Percentiles rank a stretch among this genome's conserved stretches.
Evolutionary conservation across 30 jellyfish, hydroid and myxozoan genomes (phyloP).

Genomic region (Clytia hemisphaerica): DNA sequence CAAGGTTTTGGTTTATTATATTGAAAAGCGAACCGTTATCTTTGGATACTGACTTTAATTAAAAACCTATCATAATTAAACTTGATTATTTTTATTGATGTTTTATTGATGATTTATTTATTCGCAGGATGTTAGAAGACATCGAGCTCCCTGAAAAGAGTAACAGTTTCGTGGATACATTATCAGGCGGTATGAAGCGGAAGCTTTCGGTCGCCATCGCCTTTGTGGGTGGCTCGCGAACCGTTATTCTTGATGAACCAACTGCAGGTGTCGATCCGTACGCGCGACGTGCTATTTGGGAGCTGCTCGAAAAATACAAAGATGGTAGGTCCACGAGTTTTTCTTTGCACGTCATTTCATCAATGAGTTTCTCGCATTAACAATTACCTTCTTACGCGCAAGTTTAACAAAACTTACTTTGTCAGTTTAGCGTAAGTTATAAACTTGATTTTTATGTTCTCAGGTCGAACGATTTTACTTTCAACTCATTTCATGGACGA

Average conservation of each 20-base stretch:
- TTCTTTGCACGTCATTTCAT: too few species aligned
- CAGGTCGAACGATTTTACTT: conserved; percentile 85
- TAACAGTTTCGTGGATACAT: conserved; percentile 58
- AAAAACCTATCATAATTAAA: too few species aligned
- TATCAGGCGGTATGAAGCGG: conserved; percentile 98
- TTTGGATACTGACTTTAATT: too few species aligned
- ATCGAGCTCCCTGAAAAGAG: conserved; percentile 76
- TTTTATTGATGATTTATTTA: too few species aligned
- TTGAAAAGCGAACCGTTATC: too few species aligned
- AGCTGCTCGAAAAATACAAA: conserved; percentile 66
- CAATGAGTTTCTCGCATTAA: too few species aligned
- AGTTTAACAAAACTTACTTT: too few species aligned
- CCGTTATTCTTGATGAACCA: conserved; percentile 92
- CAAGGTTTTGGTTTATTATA: too few species aligned
- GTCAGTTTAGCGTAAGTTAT: background rate
- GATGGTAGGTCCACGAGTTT: conserved; percentile 34
- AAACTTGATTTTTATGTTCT: too few species aligned
- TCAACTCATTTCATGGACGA: conserved; percentile 98
- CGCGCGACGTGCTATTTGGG: conserved; percentile 97
- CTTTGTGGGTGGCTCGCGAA: conserved; percentile 90
- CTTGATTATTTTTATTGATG: too few species aligned
- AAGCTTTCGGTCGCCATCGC: conserved; percentile 93
- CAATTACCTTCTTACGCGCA: too few species aligned
- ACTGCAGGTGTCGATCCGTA: conserved; percentile 98
- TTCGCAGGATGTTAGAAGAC: conserved; percentile 70